A percentile compares a stretch with the other conserved stretches of the same genome.
phyloP scores from a whole-genome alignment of 2,113 vertebrate species.

The Indicator indicator region DNA sequence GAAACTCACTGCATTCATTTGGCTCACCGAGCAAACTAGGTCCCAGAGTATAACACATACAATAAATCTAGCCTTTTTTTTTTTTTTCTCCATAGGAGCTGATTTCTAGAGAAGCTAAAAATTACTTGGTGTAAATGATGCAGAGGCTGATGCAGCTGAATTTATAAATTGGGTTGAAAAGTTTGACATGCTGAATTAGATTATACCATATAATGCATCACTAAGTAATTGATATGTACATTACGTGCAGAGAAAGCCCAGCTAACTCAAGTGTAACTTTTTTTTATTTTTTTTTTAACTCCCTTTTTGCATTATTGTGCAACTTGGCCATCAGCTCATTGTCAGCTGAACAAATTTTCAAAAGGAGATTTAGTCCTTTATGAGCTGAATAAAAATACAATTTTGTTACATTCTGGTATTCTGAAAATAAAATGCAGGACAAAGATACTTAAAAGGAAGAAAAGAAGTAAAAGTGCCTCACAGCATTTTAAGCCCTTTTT shows the following conservation, averaged over 20 bases:
- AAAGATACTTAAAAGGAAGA: neutral
- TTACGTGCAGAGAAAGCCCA: constrained; percentile 27
- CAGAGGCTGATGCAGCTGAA: constrained; percentile 56
- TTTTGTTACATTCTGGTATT: neutral
- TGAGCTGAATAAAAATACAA: constrained; percentile 25
- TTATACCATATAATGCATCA: constrained; percentile 42
- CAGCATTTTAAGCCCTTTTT: neutral
- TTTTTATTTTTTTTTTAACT: neutral
- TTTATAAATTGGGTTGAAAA: constrained; percentile 60
- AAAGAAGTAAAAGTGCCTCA: neutral
- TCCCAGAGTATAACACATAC: neutral
- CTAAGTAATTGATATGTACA: constrained; percentile 63
- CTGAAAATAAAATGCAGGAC: neutral
- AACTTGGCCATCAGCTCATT: constrained; percentile 33
- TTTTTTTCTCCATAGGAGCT: constrained; percentile 26
- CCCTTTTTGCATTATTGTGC: neutral
- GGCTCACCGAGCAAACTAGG: constrained; percentile 36
- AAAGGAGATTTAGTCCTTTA: constrained; percentile 29
- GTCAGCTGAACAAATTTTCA: constrained; percentile 20
- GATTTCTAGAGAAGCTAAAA: constrained; percentile 51
- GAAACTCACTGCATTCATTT: constrained; percentile 53
- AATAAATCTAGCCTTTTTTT: constrained; percentile 26
- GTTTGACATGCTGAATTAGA: constrained; percentile 63
- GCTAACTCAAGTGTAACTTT: constrained; percentile 40
- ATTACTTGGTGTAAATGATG: constrained; percentile 59